phyloP scores from a whole-genome alignment of 2,797 vertebrate genomes.

The Babyrousa celebensis region DNA sequence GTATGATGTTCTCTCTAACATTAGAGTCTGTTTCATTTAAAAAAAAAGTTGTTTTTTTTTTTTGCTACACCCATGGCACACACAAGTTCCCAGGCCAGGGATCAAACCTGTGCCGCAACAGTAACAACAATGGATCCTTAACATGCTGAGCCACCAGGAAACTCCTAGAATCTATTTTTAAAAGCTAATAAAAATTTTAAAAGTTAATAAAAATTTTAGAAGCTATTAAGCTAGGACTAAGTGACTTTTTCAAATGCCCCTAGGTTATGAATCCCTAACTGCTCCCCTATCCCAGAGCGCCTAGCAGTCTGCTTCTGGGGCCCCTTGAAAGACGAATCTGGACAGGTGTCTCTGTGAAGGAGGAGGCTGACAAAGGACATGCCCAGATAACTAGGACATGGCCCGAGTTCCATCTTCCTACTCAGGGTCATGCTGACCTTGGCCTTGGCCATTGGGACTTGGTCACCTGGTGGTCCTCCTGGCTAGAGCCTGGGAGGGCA shows the following conservation, averaged over 20 bases:
- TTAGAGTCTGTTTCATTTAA: not conserved
- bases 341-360: not conserved
- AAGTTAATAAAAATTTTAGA: slow-evolving; percentile 42
- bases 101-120: too few relatives aligned
- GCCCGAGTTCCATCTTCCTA: not conserved
- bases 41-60: too few relatives aligned
- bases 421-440: not conserved
- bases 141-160: too few relatives aligned
- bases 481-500: not conserved
- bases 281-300: not conserved
- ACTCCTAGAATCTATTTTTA: too few relatives aligned
- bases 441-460: not conserved
- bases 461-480: not conserved
- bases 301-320: not conserved
- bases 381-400: not conserved
- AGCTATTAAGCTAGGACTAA: slow-evolving; percentile 40
- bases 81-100: too few relatives aligned
- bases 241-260: slow-evolving; percentile 37
- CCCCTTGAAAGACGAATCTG: not conserved
- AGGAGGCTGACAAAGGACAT: not conserved
- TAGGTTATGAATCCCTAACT: slow-evolving; percentile 2
- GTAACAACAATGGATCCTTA: too few relatives aligned
- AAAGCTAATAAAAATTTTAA: not conserved
- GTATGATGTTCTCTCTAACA: slow-evolving; percentile 29
- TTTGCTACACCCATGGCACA: too few relatives aligned